Evolutionary conservation across 2,797 vertebrate genomes (phyloP).

Genomic region (Acipenser oxyrinchus): DNA sequence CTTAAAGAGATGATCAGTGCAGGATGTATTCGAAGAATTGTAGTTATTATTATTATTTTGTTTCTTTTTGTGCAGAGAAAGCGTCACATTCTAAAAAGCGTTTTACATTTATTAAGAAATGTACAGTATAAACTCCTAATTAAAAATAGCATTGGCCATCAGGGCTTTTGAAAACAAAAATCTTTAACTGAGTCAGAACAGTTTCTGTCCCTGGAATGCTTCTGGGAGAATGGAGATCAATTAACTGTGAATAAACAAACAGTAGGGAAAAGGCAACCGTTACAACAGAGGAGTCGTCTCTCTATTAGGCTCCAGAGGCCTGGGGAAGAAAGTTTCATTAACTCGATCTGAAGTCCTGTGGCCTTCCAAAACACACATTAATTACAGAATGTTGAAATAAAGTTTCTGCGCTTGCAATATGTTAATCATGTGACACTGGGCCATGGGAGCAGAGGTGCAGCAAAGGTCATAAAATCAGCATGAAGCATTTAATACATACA

Average conservation of each 20-base stretch:
- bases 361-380: conserved; percentile 98
- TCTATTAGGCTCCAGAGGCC: conserved; percentile 86
- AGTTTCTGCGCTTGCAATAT: conserved; percentile 98
- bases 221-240: conserved; percentile 89
- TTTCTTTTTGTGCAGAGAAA: background rate
- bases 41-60: background rate
- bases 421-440: conserved; percentile 96
- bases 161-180: conserved; percentile 63
- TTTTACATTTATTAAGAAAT: background rate
- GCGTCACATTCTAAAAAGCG: background rate
- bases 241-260: conserved; percentile 94
- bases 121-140: background rate
- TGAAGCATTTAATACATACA: conserved; percentile 87
- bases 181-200: conserved; percentile 68
- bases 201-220: conserved; percentile 78
- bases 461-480: conserved; percentile 96
- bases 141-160: conserved; percentile 42
- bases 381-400: conserved; percentile 97
- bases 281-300: conserved; percentile 88
- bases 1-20: background rate
- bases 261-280: conserved; percentile 84
- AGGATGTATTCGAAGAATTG: background rate
- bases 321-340: conserved; percentile 95
- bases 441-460: conserved; percentile 79
- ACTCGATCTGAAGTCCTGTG: conserved; percentile 88